Base-by-base conservation (phyloP, 2,888 invertebrate genomes). In the Sphaerophoria rueppellii region DNA sequence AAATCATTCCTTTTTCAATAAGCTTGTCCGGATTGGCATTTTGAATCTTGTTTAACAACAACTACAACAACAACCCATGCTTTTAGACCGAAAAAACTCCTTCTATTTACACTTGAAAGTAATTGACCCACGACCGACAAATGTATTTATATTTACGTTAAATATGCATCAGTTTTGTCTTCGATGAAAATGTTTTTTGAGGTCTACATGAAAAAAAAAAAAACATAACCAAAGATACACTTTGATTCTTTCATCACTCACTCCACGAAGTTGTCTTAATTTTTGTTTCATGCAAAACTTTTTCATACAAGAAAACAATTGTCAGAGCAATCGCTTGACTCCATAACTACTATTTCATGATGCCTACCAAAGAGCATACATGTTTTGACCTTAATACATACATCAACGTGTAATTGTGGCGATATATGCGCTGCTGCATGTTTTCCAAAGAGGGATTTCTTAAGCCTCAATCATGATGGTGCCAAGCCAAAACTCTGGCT, bases 321-420 rank as follows among this genome's bases (percentile, higher is more conserved):
- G 58, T 48, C 50, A 60, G 60, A 67, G 60, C 67, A 58, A 72
- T 76, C 71, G 67, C 67, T 82, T 82, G 81, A 82, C 76, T 76
- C 72, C 40, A 76, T 77, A 67, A 76, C 71, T 81, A 67, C 65
- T 65, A 54, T 58, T 65, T 58, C 71, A 76, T 55, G 79, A 52
- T 55, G 12, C 60, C 63, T 32, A 72, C 63, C 71, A 52, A 72
- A 72, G 80, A 83, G 72, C 76, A 76, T 80, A 81, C 72, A 70
- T 60, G 61, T 34, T 70, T 70, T 85, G 85, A 85, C 85, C 85
- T 85, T 85, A 85, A 85, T 85, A 77, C 85, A 85, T 81, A 85
- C 85, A 85, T 85, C 85, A 85, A 48, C 67, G n/a, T 24, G 69
- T 69, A 34, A 50, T 48, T n/a, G n/a, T 54, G 52, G 67, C 70